These are phyloP conservation scores for Hycleus phaleratus DNA, from an alignment of 1,140 invertebrate genomes.

Conservation along the genomic window DNA sequence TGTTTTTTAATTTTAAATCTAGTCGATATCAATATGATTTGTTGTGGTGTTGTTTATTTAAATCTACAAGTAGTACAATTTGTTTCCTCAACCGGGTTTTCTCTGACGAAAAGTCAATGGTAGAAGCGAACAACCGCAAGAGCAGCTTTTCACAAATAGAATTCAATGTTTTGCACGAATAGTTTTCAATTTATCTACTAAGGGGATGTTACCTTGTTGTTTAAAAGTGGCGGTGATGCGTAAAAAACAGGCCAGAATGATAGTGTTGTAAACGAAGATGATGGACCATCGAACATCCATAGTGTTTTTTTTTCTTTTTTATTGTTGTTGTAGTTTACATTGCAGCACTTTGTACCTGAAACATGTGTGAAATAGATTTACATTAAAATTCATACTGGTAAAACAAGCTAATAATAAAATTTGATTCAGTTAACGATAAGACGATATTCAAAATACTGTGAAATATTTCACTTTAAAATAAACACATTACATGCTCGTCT, in stretches of 20 bases:
- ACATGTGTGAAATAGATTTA: slow-evolving; percentile 6
- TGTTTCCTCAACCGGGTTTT: too few relatives aligned
- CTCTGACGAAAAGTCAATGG: too few relatives aligned
- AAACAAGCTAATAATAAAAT: not conserved
- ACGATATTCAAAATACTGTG: too few relatives aligned
- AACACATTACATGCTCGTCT: slow-evolving; percentile 12
- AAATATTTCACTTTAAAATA: slow-evolving; percentile 8
- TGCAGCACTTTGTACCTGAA: slow-evolving; percentile 29
- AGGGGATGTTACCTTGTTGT: slow-evolving; percentile 28
- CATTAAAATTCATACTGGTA: slow-evolving; percentile 1
- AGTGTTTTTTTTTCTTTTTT: slow-evolving; percentile 8
- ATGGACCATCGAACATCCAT: slow-evolving; percentile 36
- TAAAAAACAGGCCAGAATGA: slow-evolving; percentile 24
- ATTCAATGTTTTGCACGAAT: not conserved
- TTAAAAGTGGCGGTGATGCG: slow-evolving; percentile 31
- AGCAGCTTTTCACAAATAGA: too few relatives aligned
- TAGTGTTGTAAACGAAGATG: slow-evolving; percentile 22
- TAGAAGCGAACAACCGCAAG: too few relatives aligned
- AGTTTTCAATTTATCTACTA: slow-evolving; percentile 1
- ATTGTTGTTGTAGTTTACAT: slow-evolving; percentile 33
- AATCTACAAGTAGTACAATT: too few relatives aligned
- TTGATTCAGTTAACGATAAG: too few relatives aligned
- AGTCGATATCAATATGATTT: too few relatives aligned
- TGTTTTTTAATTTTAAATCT: too few relatives aligned
- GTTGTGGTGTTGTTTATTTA: too few relatives aligned